Conservation (phyloP, 2,888 invertebrate species). For the Platycnemis pennipes region DNA sequence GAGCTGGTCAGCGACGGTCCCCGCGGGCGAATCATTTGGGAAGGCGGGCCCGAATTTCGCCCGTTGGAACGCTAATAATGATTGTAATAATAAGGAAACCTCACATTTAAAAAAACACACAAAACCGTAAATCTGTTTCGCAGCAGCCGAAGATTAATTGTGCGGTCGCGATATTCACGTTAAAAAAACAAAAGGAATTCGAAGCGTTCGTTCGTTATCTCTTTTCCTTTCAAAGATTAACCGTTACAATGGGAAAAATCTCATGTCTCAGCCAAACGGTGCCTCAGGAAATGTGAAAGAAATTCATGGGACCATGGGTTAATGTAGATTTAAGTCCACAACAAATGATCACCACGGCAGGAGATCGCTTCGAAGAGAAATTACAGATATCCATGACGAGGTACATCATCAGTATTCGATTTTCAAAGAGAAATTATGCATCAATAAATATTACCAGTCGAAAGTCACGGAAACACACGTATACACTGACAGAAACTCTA, state of each 20-base stretch:
- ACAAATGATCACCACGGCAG: too few species aligned
- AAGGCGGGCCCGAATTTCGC: background rate
- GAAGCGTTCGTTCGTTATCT: background rate
- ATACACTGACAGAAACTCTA: too few species aligned
- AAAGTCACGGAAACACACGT: too few species aligned
- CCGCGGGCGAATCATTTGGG: background rate
- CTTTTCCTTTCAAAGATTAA: background rate
- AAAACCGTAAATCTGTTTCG: constrained; percentile 16
- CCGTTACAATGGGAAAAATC: background rate
- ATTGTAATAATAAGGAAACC: background rate
- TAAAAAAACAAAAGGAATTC: background rate
- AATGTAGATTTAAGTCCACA: too few species aligned
- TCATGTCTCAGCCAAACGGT: background rate
- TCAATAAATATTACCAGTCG: too few species aligned
- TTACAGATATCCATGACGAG: too few species aligned
- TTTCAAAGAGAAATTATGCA: too few species aligned
- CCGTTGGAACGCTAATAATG: background rate
- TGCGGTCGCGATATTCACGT: background rate
- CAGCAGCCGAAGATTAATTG: constrained; percentile 18
- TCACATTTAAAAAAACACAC: background rate
- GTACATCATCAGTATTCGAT: too few species aligned
- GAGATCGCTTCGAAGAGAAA: too few species aligned
- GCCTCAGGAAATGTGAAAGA: background rate
- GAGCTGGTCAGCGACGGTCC: background rate
- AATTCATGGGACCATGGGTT: background rate